A percentile compares a stretch with the other conserved stretches of the same genome.
Conservation (phyloP, 2,797 vertebrate genomes). For the Alectoris magna region DNA sequence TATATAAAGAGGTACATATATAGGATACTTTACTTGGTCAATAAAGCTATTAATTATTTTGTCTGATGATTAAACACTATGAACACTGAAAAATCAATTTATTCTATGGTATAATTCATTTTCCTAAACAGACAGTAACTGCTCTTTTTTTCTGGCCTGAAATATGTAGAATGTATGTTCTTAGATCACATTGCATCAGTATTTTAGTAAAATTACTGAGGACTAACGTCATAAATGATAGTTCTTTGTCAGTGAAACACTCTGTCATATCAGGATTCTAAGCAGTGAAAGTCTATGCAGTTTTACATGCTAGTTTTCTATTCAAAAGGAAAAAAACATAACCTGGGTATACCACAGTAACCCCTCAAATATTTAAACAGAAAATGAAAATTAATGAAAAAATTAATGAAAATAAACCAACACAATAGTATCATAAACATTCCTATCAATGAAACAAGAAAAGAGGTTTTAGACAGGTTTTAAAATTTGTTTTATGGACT, state of each 20-base stretch:
- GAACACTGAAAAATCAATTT: constrained; percentile 60
- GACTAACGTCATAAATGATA: constrained; percentile 42
- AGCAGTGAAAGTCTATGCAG: constrained; percentile 4
- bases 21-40: constrained; percentile 10
- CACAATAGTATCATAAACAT: background rate
- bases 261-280: constrained; percentile 42
- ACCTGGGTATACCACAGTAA: background rate
- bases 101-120: constrained; percentile 51
- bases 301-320: constrained; percentile 46
- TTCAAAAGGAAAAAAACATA: constrained; percentile 39
- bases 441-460: background rate
- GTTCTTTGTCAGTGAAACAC: constrained; percentile 40
- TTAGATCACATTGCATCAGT: constrained; percentile 32
- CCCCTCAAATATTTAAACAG: constrained; percentile 5
- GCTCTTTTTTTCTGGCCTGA: background rate
- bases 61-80: constrained; percentile 41
- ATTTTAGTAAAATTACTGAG: constrained; percentile 51
- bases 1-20: background rate
- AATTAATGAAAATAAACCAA: background rate
- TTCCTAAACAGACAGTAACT: constrained; percentile 28
- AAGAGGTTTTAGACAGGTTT: background rate
- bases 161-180: constrained; percentile 7
- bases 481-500: background rate
- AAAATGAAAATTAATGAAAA: background rate
- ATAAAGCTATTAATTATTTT: constrained; percentile 57